Percentiles rank a stretch among this genome's conserved stretches.
Evolutionary conservation across 2,113 vertebrate species (phyloP).

Genomic region (Dicerorhinus sumatrensis): DNA sequence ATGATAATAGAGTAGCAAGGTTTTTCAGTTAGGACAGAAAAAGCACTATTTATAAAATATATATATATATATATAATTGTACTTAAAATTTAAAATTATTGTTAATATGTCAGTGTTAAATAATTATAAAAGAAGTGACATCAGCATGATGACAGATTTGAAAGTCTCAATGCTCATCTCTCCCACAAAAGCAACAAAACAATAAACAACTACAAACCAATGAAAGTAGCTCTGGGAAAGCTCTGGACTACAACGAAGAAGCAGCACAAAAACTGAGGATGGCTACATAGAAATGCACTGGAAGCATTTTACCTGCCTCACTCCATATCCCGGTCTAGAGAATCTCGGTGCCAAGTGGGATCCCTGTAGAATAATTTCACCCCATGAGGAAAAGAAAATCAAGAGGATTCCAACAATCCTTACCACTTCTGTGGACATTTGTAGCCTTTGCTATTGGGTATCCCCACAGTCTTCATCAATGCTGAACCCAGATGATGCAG

Average conservation of each 20-base stretch:
- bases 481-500: neutral
- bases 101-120: neutral
- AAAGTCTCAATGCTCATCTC: neutral
- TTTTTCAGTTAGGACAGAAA: no score
- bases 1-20: no score
- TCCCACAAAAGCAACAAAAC: neutral
- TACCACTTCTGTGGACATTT: neutral
- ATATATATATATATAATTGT: no score
- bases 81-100: neutral
- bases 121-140: neutral
- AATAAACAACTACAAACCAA: neutral
- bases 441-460: neutral
- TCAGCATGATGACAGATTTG: neutral
- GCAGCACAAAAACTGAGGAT: neutral
- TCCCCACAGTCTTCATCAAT: neutral
- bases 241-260: neutral
- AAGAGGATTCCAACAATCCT: neutral
- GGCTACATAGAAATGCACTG: neutral
- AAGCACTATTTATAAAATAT: no score
- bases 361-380: neutral
- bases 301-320: neutral
- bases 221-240: neutral
- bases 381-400: neutral
- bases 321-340: neutral
- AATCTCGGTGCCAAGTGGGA: neutral